Evolutionary conservation across 1,140 invertebrate genomes (phyloP).

Genomic region (Drosophila cardini): DNA sequence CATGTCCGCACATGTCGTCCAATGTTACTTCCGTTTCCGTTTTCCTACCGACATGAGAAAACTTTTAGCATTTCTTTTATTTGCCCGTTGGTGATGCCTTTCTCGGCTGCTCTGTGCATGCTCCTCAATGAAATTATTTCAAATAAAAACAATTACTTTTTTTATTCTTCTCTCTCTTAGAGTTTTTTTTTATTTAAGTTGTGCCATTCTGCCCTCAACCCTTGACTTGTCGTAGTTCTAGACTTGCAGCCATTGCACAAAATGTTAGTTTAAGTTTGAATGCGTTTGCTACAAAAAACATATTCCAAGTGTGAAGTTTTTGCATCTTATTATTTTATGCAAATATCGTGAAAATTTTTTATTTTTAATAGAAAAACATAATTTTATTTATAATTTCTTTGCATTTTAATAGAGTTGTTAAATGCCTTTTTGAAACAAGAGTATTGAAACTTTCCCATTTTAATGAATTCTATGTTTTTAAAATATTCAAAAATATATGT

Average conservation of each 20-base stretch:
- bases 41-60: slow-evolving; percentile 72
- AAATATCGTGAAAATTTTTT: too few species aligned
- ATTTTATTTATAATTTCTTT: too few species aligned
- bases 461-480: background rate
- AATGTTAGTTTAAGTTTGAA: slow-evolving; percentile 16
- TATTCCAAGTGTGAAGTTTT: too few species aligned
- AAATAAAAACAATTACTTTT: slow-evolving; percentile 50
- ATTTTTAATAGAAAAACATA: too few species aligned
- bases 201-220: slow-evolving; percentile 23
- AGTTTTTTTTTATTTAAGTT: slow-evolving; percentile 19
- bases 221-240: slow-evolving; percentile 14
- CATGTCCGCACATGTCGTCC: slow-evolving; percentile 69
- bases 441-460: background rate
- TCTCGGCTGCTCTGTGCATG: slow-evolving; percentile 29
- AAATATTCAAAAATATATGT: slow-evolving; percentile 4
- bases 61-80: slow-evolving; percentile 74
- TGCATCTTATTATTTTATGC: too few species aligned
- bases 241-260: background rate
- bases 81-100: slow-evolving; percentile 12
- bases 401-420: too few species aligned
- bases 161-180: slow-evolving; percentile 30
- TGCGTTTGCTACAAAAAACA: background rate
- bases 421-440: too few species aligned
- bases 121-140: slow-evolving; percentile 61
- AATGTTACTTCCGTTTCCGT: slow-evolving; percentile 75